phyloP scores from a whole-genome alignment of 2,113 vertebrate genomes.

The Callaeas wilsoni region DNA sequence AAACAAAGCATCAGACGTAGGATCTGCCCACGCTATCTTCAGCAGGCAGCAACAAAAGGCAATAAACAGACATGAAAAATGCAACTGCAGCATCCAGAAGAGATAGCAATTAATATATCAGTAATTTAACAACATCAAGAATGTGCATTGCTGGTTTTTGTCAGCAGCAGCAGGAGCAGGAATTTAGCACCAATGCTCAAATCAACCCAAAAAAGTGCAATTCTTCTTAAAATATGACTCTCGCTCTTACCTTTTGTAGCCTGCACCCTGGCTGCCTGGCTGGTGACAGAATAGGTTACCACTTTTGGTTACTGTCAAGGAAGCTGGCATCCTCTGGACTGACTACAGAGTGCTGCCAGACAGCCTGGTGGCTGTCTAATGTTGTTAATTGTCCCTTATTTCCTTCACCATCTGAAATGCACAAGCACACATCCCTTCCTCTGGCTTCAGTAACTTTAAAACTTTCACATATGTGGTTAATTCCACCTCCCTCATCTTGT shows the following conservation, averaged over 20 bases:
- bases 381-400: not conserved
- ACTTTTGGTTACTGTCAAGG: not conserved
- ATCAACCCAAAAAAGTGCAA: not conserved
- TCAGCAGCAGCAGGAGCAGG: not conserved
- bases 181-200: not conserved
- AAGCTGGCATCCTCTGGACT: not conserved
- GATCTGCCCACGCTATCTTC: conserved; percentile 6
- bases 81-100: not conserved
- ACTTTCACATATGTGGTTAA: not conserved
- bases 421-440: not conserved
- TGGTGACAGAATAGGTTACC: not conserved
- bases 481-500: not conserved
- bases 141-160: not conserved
- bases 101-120: conserved; percentile 29
- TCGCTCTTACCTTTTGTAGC: conserved; percentile 4
- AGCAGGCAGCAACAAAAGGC: conserved; percentile 24
- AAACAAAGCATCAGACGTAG: conserved; percentile 39
- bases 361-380: not conserved
- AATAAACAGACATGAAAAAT: conserved; percentile 31
- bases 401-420: not conserved
- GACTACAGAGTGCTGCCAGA: not conserved
- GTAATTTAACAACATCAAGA: not conserved
- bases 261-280: not conserved
- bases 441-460: not conserved
- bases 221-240: not conserved